A percentile compares a stretch with the other conserved stretches of the same genome.
These are phyloP conservation scores for Erebia ligea DNA, from an alignment of 2,888 invertebrate genomes.

Conservation along the genomic window DNA sequence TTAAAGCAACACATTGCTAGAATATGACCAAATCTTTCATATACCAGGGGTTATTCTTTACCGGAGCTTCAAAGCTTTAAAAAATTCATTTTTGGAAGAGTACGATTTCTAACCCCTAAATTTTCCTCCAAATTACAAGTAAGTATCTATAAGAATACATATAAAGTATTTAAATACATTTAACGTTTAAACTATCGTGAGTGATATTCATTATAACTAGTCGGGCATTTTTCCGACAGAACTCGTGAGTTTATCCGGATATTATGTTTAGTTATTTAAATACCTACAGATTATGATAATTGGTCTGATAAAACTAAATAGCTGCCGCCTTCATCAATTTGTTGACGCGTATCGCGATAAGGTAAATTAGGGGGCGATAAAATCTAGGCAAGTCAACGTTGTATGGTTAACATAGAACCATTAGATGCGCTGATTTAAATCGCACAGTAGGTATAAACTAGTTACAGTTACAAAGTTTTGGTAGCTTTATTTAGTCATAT, in stretches of 20 bases:
- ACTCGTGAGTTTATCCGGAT: too few species aligned
- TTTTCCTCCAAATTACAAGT: neutral
- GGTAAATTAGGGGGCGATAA: conserved; percentile 14
- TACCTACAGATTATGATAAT: neutral
- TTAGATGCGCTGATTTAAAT: conserved; percentile 17
- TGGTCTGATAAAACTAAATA: conserved; percentile 3
- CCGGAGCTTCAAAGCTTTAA: neutral
- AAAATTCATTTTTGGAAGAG: neutral
- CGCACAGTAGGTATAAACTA: neutral
- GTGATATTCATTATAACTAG: too few species aligned
- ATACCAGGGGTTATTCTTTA: too few species aligned
- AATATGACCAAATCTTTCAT: too few species aligned
- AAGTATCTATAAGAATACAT: neutral
- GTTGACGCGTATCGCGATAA: neutral
- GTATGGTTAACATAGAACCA: conserved; percentile 9
- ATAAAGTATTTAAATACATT: too few species aligned
- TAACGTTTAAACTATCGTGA: too few species aligned
- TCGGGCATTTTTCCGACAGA: too few species aligned
- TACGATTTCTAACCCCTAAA: neutral
- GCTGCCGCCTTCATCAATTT: neutral
- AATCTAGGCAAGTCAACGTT: conserved; percentile 2
- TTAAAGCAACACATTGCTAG: too few species aligned
- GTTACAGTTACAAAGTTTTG: neutral
- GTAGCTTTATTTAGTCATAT: neutral
- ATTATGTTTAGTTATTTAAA: too few species aligned